phyloP scores from a whole-genome alignment of 2,797 vertebrate genomes.

The Cetoscarus ocellatus region DNA sequence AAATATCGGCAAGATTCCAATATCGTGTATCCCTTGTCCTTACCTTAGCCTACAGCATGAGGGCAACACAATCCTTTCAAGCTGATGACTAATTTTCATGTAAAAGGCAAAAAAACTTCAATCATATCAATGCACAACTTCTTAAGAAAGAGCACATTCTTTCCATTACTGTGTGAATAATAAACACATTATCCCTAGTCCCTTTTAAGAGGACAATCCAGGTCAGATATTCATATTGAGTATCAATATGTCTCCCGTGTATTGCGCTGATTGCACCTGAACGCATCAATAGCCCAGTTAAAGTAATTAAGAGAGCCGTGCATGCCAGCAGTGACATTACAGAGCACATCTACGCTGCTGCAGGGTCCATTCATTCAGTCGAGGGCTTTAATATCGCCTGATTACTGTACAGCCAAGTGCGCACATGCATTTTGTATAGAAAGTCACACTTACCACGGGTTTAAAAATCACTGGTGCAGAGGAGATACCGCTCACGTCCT shows the following conservation, averaged over 20 bases:
- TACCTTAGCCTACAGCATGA: not conserved
- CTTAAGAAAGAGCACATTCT: not conserved
- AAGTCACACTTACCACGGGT: constrained; percentile 74
- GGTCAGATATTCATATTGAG: constrained; percentile 27
- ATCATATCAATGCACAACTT: constrained; percentile 6
- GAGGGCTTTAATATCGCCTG: constrained; percentile 25
- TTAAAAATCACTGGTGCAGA: constrained; percentile 39
- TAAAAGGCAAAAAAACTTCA: constrained; percentile 34
- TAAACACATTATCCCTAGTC: not conserved
- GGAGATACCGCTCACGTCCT: constrained; percentile 50
- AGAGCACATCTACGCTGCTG: constrained; percentile 30
- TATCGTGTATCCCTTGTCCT: not conserved
- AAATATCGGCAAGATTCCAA: too few species aligned
- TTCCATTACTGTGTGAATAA: constrained; percentile 2
- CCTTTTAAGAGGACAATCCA: constrained; percentile 9
- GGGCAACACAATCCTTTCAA: not conserved
- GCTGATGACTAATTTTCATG: not conserved
- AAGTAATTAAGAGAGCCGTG: constrained; percentile 67
- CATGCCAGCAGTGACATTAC: constrained; percentile 30
- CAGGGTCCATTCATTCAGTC: constrained; percentile 28
- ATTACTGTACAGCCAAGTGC: constrained; percentile 36
- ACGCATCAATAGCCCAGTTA: constrained; percentile 56
- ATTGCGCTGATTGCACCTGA: constrained; percentile 59
- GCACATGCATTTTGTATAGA: constrained; percentile 40
- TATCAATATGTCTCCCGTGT: constrained; percentile 41